A percentile compares a stretch with the other conserved stretches of the same genome.
Evolutionary conservation across 1,140 invertebrate genomes (phyloP).

Genomic region (Pseudoatta argentina): DNA sequence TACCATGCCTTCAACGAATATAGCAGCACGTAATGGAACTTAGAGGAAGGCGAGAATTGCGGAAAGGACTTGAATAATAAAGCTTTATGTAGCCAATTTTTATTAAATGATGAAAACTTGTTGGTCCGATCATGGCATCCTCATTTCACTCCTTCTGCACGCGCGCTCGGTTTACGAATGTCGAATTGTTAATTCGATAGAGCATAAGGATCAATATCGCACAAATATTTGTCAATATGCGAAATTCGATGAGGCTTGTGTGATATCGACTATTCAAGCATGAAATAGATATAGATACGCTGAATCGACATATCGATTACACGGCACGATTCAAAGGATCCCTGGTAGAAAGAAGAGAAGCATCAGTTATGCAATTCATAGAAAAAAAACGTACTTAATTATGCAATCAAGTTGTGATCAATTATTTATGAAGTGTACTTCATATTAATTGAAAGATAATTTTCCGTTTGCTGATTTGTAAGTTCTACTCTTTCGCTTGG

Average conservation of each 20-base stretch:
- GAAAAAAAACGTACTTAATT: constrained; percentile 13
- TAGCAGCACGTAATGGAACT: background rate
- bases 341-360: background rate
- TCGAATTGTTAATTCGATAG: constrained; percentile 11
- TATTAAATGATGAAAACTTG: background rate
- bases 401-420: background rate
- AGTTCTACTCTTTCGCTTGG: background rate
- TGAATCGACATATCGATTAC: constrained; percentile 21
- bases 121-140: background rate
- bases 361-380: constrained; percentile 32
- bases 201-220: constrained; percentile 11
- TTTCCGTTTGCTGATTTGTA: background rate
- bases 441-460: constrained; percentile 33
- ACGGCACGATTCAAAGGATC: background rate
- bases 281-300: constrained; percentile 16
- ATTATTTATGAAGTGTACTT: constrained; percentile 11
- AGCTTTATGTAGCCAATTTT: constrained; percentile 1
- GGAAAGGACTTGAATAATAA: constrained; percentile 20
- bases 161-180: background rate
- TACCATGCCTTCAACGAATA: background rate
- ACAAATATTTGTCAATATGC: background rate
- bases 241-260: background rate
- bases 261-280: background rate
- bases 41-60: background rate
- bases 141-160: background rate